Percentiles rank a stretch among this genome's conserved stretches.
Conservation (phyloP, 2,888 invertebrate species). For the Phoenoteleia sp. region DNA sequence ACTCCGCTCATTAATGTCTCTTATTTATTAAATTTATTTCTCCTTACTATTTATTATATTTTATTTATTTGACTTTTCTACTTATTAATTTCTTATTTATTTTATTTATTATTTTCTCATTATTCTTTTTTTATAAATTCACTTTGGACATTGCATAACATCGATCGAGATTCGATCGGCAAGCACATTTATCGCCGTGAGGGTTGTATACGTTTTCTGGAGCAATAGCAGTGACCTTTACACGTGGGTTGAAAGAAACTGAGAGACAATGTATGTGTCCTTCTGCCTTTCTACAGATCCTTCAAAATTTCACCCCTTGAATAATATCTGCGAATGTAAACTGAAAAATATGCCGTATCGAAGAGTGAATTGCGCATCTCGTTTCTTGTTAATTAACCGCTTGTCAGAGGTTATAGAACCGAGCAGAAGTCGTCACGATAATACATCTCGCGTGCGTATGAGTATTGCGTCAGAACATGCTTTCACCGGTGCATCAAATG, state of each 20-base stretch:
- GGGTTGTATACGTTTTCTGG: slow-evolving; percentile 71
- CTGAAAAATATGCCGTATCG: background rate
- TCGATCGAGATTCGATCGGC: slow-evolving; percentile 73
- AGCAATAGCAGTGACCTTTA: slow-evolving; percentile 75
- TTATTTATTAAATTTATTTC: no score
- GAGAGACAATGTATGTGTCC: slow-evolving; percentile 36
- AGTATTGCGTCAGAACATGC: slow-evolving; percentile 69
- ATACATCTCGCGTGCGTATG: slow-evolving; percentile 71
- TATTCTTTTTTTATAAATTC: no score
- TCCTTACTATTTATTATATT: no score
- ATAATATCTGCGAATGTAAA: slow-evolving; percentile 25
- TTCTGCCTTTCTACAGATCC: slow-evolving; percentile 24
- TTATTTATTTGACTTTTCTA: no score
- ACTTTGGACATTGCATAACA: slow-evolving; percentile 73
- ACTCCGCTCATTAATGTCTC: no score
- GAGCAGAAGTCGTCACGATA: slow-evolving; percentile 72
- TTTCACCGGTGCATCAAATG: slow-evolving; percentile 68
- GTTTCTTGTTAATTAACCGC: slow-evolving; percentile 62
- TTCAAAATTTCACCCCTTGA: slow-evolving; percentile 45
- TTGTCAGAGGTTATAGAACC: slow-evolving; percentile 66
- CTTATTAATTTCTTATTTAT: no score
- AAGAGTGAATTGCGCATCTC: slow-evolving; percentile 33
- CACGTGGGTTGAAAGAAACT: slow-evolving; percentile 41
- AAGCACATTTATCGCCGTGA: slow-evolving; percentile 69
- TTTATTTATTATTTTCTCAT: no score